These are phyloP conservation scores for Myotis findleyi DNA, from an alignment of 2,797 vertebrate species.

Conservation along the genomic window DNA sequence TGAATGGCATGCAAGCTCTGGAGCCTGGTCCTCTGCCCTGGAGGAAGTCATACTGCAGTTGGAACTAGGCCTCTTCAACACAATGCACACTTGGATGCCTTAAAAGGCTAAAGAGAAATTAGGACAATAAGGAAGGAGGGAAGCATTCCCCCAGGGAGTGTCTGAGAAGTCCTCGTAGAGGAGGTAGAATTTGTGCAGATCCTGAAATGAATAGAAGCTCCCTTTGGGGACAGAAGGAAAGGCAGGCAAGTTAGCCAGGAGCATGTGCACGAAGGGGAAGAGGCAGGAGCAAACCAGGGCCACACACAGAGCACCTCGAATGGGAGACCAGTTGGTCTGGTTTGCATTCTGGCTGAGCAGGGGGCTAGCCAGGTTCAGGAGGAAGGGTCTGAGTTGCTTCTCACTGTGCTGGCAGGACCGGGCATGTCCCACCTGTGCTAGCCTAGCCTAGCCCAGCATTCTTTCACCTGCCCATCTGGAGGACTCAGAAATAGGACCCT, in stretches of 20 bases:
- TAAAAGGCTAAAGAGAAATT: not conserved
- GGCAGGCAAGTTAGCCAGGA: not conserved
- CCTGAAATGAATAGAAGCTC: not conserved
- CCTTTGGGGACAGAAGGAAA: not conserved
- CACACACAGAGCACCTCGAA: rapidly evolving
- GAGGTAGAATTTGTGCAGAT: not conserved
- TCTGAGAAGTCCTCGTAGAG: not conserved
- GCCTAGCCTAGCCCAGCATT: not conserved
- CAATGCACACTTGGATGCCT: not conserved
- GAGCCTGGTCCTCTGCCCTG: too few species aligned
- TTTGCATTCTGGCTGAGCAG: not conserved
- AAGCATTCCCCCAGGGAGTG: not conserved
- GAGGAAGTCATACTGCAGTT: not conserved
- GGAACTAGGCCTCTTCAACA: not conserved
- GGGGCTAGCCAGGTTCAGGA: not conserved
- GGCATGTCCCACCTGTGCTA: not conserved
- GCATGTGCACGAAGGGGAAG: not conserved
- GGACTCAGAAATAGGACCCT: not conserved
- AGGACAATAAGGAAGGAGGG: not conserved
- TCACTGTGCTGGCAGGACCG: not conserved
- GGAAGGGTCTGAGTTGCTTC: not conserved
- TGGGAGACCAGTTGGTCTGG: not conserved
- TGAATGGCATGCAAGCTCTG: not conserved
- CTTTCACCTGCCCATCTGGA: not conserved
- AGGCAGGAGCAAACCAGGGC: not conserved